Base-by-base conservation (phyloP, 1,140 invertebrate species). In the Psix sp. region DNA sequence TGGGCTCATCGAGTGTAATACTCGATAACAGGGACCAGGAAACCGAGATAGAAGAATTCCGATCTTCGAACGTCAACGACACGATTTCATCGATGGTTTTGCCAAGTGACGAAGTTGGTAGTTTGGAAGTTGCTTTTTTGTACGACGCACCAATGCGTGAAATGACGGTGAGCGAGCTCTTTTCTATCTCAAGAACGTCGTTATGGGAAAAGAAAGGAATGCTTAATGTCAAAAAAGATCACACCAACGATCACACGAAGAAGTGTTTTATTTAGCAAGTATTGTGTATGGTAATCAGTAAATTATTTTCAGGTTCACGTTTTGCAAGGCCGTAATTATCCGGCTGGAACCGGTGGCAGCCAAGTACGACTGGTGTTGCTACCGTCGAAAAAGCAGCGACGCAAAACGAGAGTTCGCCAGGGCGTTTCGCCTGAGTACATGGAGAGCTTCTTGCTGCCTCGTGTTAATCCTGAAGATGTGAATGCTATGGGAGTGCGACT, bases 401-500 rank as follows among this genome's bases (percentile, higher is more conserved):
- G 94, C 82, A 98, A 97, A 86, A 97, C 95, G 3, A 94, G 96
- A 85, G 94, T 96, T 14, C 91, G 95, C 51, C 91, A 93, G 60
- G 95, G 95, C 1, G 93, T 95, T 76, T 95, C 93, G 80, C 95
- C 96, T 1, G 93, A 95, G 78, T 97, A 95, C 79, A 94, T 96
- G 90, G 96, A 98, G 82, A 96, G 93, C 76, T 97, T 98, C 84
- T 89, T 96, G 29, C 91, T 98, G 63, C 94, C 92, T 83, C 93
- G 96, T 82, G 95, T 97, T 29, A 96, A 95, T 88, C 94, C 94
- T 85, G 96, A 97, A 88, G 96, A 98, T 79, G 94, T 98, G 1
- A 94, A 94, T 80, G 94, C 94, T 11, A 93, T 97, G 90, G 96
- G 95, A 0, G 89, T 98, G 0, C 90, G 96, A 21, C 91, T 98